These are phyloP conservation scores for Bombus soroeensis DNA, from an alignment of 1,140 invertebrate genomes.

Conservation along the genomic window DNA sequence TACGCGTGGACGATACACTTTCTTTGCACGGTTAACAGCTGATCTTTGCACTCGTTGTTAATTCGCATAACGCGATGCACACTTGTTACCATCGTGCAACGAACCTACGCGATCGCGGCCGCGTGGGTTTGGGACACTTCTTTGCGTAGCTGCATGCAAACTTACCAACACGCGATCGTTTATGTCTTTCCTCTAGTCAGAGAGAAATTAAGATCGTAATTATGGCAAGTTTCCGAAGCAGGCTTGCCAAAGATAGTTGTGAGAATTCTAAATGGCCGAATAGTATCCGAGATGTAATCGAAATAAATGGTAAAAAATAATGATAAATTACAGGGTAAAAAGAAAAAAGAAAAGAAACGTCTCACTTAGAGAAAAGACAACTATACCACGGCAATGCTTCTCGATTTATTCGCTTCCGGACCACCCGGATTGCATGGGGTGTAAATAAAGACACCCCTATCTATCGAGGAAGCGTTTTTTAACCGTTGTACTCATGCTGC, in stretches of 20 bases:
- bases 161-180: too few relatives aligned
- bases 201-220: too few relatives aligned
- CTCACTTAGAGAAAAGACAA: background rate
- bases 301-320: too few relatives aligned
- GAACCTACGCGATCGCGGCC: background rate
- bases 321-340: too few relatives aligned
- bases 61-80: background rate
- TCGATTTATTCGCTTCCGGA: conserved; percentile 37
- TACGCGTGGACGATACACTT: conserved; percentile 10
- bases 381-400: background rate
- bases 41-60: background rate
- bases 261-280: too few relatives aligned
- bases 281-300: too few relatives aligned
- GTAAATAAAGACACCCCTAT: conserved; percentile 47
- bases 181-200: too few relatives aligned
- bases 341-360: background rate
- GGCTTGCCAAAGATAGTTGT: too few relatives aligned
- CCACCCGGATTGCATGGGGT: conserved; percentile 21
- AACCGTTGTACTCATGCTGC: background rate
- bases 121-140: background rate
- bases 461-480: conserved; percentile 30
- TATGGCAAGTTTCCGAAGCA: too few relatives aligned
- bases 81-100: background rate
- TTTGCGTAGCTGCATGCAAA: too few relatives aligned
- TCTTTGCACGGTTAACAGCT: background rate